Evolutionary conservation across 2,797 vertebrate species (phyloP), one percentile per base, ranked within the genome.

Genomic region (Hozukius guyotensis): DNA sequence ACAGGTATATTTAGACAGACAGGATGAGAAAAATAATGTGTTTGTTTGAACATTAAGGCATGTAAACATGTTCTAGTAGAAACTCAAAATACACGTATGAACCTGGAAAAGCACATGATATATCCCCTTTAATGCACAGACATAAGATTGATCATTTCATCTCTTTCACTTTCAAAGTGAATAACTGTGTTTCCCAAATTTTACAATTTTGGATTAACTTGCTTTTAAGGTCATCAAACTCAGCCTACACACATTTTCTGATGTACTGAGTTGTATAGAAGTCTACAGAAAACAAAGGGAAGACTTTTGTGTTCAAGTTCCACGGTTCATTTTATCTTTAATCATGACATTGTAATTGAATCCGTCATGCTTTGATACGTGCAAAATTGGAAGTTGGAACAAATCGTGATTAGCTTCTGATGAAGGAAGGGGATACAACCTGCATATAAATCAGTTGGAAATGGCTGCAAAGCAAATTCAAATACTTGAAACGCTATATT

Each of bases 261-360:
- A 59, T 34, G 6, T 29, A 4, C 14, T 31, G 2, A 42, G 3
- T 16, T 34, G 20, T 29, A 31, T 0, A 20, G 13, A n/a, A 34
- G 16, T 25, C 32, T 27, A 13, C 8, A 36, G 9, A 65, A 29
- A 34, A 59, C 1, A 3, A 53, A 53, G 11, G 8, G 4, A 59
- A 22, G 8, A 55, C 25, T 46, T 12, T 1, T 29, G 20, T 62
- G 42, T 31, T 18, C 31, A 22, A 11, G 7, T 9, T 46, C 11
- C 31, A 72, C 4, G 8, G 18, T 77, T 65, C 32, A 7, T 60
- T 66, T 70, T 8, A 25, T 18, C 14, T 71, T 56, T 14, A 78
- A 24, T 72, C 57, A 38, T 25, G 12, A 42, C 9, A 1, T 55
- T 56, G 5, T 70, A 18, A 66, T 72, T 56, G 10, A 62, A 52